Evolutionary conservation across 2,888 invertebrate genomes (phyloP), one percentile per base, ranked within the genome.

Genomic region (Synergus gifuensis): DNA sequence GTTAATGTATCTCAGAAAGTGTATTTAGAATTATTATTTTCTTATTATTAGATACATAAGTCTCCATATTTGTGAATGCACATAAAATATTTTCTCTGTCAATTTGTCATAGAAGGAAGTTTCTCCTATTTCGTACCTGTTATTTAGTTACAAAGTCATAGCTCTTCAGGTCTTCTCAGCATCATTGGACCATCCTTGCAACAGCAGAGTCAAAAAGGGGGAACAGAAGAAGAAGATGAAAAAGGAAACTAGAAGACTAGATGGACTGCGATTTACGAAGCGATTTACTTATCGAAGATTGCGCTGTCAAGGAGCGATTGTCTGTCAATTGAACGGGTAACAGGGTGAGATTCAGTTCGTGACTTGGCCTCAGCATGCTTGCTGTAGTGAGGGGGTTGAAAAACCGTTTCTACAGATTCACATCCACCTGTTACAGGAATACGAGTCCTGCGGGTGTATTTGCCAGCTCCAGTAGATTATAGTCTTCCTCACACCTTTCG

Each of bases 201-300:
- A 83, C 69, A 64, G 76, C 62, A 40, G 78, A 46, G 73, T 78
- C 42, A 78, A 76, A 79, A 62, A 78, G 69, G n/a, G 64, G 78
- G 77, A 78, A 79, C 28, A 36, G 5, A 78, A 73, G 62, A 78
- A 58, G 77, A 79, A 79, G 16, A 16, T 5, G 16, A 2, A 49
- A 16, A 49, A 49, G 49, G 14, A 5, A 49, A 16, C 49, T 49
- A 16, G 79, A 78, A 81, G 44, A n/a, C 1, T 46, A 9, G 49
- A 36, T 49, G 18, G 49, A 49, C 14, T n/a, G 76, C 80, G 78
- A 83, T 83, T 83, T 81, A 80, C 80, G 76, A 76, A 83, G 76
- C 80, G 78, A 83, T 83, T 83, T 81, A 80, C 80, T 77, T 77
- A 83, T 80, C 77, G 76, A 78, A 83, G 81, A 81, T 79, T 83